Evolutionary conservation across 1,140 invertebrate genomes (phyloP), one percentile per base, ranked within the genome.

Genomic region (Thereuonema tuberculata): DNA sequence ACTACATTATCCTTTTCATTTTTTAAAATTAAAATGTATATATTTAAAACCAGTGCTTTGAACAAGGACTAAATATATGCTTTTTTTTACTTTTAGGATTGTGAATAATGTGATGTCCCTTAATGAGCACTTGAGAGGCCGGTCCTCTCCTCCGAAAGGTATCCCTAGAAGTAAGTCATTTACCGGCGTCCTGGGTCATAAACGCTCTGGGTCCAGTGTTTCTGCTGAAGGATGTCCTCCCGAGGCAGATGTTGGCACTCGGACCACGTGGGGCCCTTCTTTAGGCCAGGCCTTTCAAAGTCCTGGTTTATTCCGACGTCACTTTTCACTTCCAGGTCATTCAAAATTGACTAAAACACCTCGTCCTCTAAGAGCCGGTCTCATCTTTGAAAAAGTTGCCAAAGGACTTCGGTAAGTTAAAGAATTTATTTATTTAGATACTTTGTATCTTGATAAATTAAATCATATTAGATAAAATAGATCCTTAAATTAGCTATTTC

Each of bases 301-400:
- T 29, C 53, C 53, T 3, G 27, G 26, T 5, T 12, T 55, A 3
- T 55, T 55, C 27, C 24, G 53, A 29, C 53, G 26, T 5, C 53
- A 55, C 28, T 62, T 62, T 49, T 61, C 63, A 24, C 58, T 66
- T 23, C 58, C 60, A 25, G 59, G 59, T 3, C 64, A 66, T 27
- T 64, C 69, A 24, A 76, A 74, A 64, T 65, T 74, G 14, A 71
- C 73, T 48, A 75, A 74, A 62, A 65, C 71, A 43, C 74, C 74
- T 1, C 64, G 73, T 58, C 73, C 74, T 0, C 68, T 68, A 56
- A 65, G 75, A 43, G 68, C 74, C 2, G 53, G 69, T 3, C 63
- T 71, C 49, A 73, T 75, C 67, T 71, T 73, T 63, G 67, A 71
- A 25, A 70, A 70, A 56, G 67, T 76, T 25, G 70, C 68, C 61